Percentiles rank a stretch among this genome's conserved stretches.
Evolutionary conservation across 37 sponge, comb jelly and placozoan genomes (phyloP).

Genomic region (Chondrilla cf. caribensis): DNA sequence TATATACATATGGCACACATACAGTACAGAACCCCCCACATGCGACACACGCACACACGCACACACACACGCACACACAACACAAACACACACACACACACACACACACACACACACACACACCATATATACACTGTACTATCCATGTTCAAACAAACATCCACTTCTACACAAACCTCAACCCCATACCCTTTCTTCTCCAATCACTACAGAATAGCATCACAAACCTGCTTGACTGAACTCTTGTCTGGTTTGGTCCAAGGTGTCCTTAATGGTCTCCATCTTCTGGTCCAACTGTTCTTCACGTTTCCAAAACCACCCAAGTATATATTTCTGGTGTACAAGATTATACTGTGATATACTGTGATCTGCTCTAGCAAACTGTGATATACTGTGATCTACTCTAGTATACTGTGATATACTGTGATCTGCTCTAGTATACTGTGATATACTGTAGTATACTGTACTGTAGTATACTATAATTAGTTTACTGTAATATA

Average conservation of each 20-base stretch:
- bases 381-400: too few species aligned
- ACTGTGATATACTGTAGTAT: too few species aligned
- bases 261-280: neutral
- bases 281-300: slow-evolving; percentile 3
- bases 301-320: slow-evolving; percentile 14
- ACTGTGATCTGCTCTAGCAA: too few species aligned
- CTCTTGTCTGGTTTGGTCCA: neutral
- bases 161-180: slow-evolving; percentile 21
- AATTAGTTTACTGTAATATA: too few species aligned
- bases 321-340: slow-evolving; percentile 19
- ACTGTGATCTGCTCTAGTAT: too few species aligned
- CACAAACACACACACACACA: slow-evolving; percentile 9
- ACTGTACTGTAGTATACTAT: too few species aligned
- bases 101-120: slow-evolving; percentile 36
- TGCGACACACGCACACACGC: slow-evolving; percentile 16
- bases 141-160: slow-evolving; percentile 5
- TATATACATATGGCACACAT: too few species aligned
- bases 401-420: too few species aligned
- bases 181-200: too few species aligned
- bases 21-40: too few species aligned
- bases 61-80: slow-evolving; percentile 35
- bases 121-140: slow-evolving; percentile 14
- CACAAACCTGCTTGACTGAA: slow-evolving; percentile 6
- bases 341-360: too few species aligned
- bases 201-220: neutral